These are phyloP conservation scores for Apteryx mantelli DNA, from an alignment of 2,113 vertebrate species.

Conservation along the genomic window DNA sequence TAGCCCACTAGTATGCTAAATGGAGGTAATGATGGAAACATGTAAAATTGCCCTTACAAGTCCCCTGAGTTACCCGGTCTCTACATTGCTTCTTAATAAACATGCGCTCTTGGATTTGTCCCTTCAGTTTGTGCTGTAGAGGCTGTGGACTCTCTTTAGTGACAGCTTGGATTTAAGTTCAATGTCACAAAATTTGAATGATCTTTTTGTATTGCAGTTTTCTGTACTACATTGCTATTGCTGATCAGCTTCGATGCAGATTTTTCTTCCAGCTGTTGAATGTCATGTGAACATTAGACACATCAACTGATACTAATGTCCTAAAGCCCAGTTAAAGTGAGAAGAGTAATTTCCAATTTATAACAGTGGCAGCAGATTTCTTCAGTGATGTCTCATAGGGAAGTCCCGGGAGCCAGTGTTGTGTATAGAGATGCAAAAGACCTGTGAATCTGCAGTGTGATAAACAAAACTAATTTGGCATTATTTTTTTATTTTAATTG, in stretches of 20 bases:
- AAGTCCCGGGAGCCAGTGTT: not conserved
- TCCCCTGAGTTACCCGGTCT: fast-evolving
- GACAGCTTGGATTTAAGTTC: fast-evolving
- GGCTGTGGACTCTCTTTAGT: not conserved
- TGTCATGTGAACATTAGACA: not conserved
- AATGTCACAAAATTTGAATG: not conserved
- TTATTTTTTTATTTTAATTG: fast-evolving
- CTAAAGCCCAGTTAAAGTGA: not conserved
- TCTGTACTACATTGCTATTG: too few species aligned
- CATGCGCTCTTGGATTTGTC: fast-evolving
- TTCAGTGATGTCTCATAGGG: fast-evolving
- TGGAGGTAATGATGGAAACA: fast-evolving
- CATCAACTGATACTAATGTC: not conserved
- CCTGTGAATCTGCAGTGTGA: fast-evolving
- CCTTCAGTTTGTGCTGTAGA: not conserved
- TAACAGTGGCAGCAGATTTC: not conserved
- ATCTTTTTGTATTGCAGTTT: not conserved
- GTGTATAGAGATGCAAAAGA: not conserved
- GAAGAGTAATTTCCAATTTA: not conserved
- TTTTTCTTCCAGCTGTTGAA: not conserved
- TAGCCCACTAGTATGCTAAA: not conserved
- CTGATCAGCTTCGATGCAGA: not conserved
- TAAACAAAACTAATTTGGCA: fast-evolving
- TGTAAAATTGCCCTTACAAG: fast-evolving
- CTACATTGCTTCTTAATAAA: fast-evolving